Evolutionary conservation across 2,888 invertebrate genomes (phyloP).

Genomic region (Tanaodytes sp.): DNA sequence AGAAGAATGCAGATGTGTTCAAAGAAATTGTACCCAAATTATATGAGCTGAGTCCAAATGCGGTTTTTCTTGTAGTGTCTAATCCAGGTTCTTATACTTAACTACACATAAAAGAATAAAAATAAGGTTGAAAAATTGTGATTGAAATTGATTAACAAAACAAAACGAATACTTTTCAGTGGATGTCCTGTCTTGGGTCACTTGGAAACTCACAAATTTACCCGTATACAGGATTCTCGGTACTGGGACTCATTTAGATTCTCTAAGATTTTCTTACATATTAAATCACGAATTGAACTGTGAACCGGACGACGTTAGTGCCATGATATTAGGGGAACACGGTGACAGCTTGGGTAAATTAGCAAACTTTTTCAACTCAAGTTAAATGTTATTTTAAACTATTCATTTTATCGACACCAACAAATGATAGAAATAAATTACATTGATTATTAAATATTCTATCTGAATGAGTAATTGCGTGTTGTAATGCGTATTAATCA

Average conservation of each 20-base stretch:
- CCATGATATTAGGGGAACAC: slow-evolving; percentile 80
- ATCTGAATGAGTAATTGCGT: too few species aligned
- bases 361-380: slow-evolving; percentile 71
- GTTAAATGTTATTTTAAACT: too few species aligned
- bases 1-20: slow-evolving; percentile 75
- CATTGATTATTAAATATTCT: too few species aligned
- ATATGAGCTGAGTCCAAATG: slow-evolving; percentile 75
- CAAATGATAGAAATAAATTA: too few species aligned
- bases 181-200: slow-evolving; percentile 78
- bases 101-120: background rate
- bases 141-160: slow-evolving; percentile 1
- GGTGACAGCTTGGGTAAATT: slow-evolving; percentile 77
- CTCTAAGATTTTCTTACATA: slow-evolving; percentile 77
- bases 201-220: slow-evolving; percentile 79
- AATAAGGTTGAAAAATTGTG: background rate
- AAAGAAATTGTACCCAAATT: slow-evolving; percentile 75
- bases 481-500: too few species aligned
- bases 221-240: slow-evolving; percentile 78
- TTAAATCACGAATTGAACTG: slow-evolving; percentile 76
- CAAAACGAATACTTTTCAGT: too few species aligned
- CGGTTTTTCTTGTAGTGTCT: slow-evolving; percentile 75
- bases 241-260: slow-evolving; percentile 79
- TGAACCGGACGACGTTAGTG: slow-evolving; percentile 76
- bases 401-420: too few species aligned
- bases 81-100: slow-evolving; percentile 75